Percentiles rank a stretch among this genome's conserved stretches.
These are phyloP conservation scores for Podiceps cristatus DNA, from an alignment of 2,113 vertebrate genomes.

Conservation along the genomic window DNA sequence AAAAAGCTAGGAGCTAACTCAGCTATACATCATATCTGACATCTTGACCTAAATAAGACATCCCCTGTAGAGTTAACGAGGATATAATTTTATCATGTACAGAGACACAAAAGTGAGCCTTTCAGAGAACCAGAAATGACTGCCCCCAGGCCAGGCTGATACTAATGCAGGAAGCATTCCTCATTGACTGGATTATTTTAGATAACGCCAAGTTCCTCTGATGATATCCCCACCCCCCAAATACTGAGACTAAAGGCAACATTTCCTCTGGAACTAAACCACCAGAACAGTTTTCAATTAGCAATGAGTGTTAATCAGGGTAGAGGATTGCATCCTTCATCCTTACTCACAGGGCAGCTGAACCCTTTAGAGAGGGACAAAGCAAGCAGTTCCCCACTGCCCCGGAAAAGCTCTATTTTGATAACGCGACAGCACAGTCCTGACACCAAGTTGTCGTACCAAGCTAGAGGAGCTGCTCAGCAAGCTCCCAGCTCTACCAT, in stretches of 20 bases:
- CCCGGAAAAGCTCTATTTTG: not conserved
- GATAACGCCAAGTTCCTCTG: rapidly evolving
- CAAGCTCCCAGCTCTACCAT: not conserved
- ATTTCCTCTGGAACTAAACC: not conserved
- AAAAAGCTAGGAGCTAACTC: not conserved
- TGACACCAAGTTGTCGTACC: rapidly evolving
- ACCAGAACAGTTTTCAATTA: not conserved
- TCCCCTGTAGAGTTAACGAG: not conserved
- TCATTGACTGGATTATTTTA: not conserved
- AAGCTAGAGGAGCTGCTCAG: rapidly evolving
- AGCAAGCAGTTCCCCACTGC: not conserved
- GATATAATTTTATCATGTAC: not conserved
- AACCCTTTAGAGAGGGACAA: not conserved
- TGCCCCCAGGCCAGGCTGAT: not conserved
- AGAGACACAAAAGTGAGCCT: not conserved
- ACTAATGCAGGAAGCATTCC: not conserved
- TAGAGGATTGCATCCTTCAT: not conserved
- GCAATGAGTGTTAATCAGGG: not conserved
- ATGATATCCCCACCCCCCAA: not conserved
- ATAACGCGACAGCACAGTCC: not conserved
- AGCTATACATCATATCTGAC: not conserved
- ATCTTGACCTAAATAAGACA: conserved; percentile 9
- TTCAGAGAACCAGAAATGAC: not conserved
- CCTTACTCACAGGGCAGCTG: not conserved
- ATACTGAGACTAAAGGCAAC: rapidly evolving